These are phyloP conservation scores for Galeopterus variegatus DNA, from an alignment of 2,113 vertebrate genomes.

Conservation along the genomic window DNA sequence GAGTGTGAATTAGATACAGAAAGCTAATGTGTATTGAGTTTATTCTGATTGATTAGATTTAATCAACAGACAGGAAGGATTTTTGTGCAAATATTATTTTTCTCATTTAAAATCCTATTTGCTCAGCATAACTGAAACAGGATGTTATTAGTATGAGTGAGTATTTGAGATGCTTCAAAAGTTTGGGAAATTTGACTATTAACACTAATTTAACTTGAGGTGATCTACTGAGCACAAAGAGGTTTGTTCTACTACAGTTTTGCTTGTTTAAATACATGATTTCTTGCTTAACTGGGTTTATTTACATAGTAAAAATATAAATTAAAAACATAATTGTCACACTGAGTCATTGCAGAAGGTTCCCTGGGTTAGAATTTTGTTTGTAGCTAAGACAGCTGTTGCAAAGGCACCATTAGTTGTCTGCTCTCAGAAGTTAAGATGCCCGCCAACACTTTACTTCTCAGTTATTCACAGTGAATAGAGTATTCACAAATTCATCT, in stretches of 20 bases:
- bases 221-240: conserved; percentile 35
- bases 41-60: conserved; percentile 74
- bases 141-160: conserved; percentile 78
- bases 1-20: conserved; percentile 45
- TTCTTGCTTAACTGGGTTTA: not conserved
- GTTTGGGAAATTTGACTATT: not conserved
- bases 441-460: not conserved
- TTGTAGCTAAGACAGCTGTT: not conserved
- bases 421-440: not conserved
- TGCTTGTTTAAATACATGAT: conserved; percentile 31
- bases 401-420: not conserved
- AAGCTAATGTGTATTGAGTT: conserved; percentile 64
- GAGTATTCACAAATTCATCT: not conserved
- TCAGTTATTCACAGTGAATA: not conserved
- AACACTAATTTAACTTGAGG: conserved; percentile 36
- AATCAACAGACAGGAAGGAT: conserved; percentile 83
- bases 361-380: not conserved
- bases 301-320: conserved; percentile 40
- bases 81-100: conserved; percentile 85
- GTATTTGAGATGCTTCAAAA: conserved; percentile 62
- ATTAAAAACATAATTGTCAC: not conserved
- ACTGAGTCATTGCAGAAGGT: conserved; percentile 2
- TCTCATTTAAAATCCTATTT: conserved; percentile 83
- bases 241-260: conserved; percentile 47
- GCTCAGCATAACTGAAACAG: conserved; percentile 78